Evolutionary conservation across 2,797 vertebrate genomes (phyloP).

Genomic region (Chromis chromis): DNA sequence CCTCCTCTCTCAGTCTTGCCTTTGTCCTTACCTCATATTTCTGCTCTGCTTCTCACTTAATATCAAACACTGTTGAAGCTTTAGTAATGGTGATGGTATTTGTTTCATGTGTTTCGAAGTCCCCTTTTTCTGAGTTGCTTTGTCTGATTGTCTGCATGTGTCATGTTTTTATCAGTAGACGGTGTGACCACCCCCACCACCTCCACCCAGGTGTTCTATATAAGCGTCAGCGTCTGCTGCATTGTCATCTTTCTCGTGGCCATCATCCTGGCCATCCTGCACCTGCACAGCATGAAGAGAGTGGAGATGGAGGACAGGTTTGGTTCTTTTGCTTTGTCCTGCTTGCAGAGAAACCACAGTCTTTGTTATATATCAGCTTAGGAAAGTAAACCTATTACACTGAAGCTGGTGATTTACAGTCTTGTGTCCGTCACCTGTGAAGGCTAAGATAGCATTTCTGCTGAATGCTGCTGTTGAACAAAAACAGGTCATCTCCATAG

Average conservation of each 20-base stretch:
- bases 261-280: conserved; percentile 96
- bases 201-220: conserved; percentile 98
- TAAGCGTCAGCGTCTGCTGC: conserved; percentile 98
- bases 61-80: not conserved
- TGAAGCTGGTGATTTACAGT: conserved; percentile 4
- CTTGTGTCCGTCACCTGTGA: conserved; percentile 3
- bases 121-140: not conserved
- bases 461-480: conserved; percentile 8
- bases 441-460: conserved; percentile 19
- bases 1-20: not conserved
- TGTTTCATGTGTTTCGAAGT: not conserved
- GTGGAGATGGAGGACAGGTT: conserved; percentile 98
- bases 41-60: conserved; percentile 4
- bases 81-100: not conserved
- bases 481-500: conserved; percentile 33
- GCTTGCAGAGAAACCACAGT: not conserved
- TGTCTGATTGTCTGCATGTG: not conserved
- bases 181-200: conserved; percentile 92
- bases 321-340: conserved; percentile 20
- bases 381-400: not conserved
- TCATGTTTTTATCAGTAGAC: conserved; percentile 82
- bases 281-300: conserved; percentile 99
- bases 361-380: not conserved
- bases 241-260: conserved; percentile 99
- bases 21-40: conserved; percentile 19